Conservation (phyloP, 2,888 invertebrate species). For the Lasioglossum vierecki region DNA sequence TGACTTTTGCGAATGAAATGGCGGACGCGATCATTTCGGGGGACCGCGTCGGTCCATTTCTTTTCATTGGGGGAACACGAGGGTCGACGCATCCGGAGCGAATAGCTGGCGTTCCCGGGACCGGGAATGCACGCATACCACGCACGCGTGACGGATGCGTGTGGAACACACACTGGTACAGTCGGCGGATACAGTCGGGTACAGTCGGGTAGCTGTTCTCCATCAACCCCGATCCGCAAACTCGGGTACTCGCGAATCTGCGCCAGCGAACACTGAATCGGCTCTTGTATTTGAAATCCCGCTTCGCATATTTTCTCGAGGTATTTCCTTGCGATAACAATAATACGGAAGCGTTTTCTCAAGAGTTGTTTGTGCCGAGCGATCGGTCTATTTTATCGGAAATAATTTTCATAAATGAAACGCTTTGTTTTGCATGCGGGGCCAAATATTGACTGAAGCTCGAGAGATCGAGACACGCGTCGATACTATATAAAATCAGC, state of each 20-base stretch:
- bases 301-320: background rate
- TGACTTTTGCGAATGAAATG: background rate
- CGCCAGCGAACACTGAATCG: background rate
- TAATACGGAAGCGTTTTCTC: background rate
- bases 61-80: conserved; percentile 22
- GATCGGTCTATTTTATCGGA: background rate
- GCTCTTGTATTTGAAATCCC: background rate
- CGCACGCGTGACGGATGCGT: background rate
- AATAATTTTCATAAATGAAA: background rate
- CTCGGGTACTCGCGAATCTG: background rate
- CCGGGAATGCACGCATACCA: conserved; percentile 52
- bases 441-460: background rate
- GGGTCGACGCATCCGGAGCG: conserved; percentile 43
- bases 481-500: background rate
- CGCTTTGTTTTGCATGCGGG: background rate
- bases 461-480: background rate
- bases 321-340: background rate
- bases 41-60: background rate
- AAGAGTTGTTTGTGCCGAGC: background rate
- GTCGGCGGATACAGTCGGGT: background rate
- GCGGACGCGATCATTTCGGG: conserved; percentile 3
- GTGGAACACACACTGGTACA: background rate
- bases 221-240: background rate
- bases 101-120: conserved; percentile 51
- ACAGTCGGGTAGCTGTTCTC: background rate